phyloP scores from a whole-genome alignment of 2,888 invertebrate species.

The Sclerodermus sp. region DNA sequence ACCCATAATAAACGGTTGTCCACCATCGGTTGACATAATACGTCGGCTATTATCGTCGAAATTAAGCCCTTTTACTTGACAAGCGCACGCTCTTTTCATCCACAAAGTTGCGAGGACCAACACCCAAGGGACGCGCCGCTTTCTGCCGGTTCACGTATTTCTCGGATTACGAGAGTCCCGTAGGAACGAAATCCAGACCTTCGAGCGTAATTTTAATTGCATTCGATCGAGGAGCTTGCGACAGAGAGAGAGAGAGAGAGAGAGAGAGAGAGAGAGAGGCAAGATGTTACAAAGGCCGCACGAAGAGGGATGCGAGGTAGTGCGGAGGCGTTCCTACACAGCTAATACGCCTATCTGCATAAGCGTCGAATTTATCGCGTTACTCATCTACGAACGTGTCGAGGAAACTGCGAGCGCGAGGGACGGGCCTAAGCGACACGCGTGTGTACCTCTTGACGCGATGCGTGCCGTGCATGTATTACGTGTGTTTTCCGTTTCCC shows the following conservation, averaged over 20 bases:
- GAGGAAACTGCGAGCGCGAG: slow-evolving; percentile 3
- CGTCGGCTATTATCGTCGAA: slow-evolving; percentile 46
- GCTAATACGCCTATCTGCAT: slow-evolving; percentile 22
- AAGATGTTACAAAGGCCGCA: too few species aligned
- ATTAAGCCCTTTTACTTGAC: slow-evolving; percentile 45
- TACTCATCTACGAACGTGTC: slow-evolving; percentile 33
- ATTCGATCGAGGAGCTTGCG: too few species aligned
- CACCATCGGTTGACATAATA: slow-evolving; percentile 55
- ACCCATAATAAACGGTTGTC: slow-evolving; percentile 53
- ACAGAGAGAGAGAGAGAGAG: too few species aligned
- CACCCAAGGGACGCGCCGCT: too few species aligned
- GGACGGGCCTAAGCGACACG: slow-evolving; percentile 15
- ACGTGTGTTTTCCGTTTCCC: too few species aligned
- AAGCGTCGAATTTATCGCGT: slow-evolving; percentile 42
- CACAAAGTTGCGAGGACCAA: too few species aligned
- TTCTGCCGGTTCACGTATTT: slow-evolving; percentile 10
- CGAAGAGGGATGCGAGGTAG: too few species aligned
- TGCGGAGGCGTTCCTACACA: slow-evolving; percentile 14
- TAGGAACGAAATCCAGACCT: too few species aligned
- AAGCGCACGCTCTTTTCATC: slow-evolving; percentile 4
- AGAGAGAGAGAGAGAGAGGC: too few species aligned
- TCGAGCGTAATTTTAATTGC: too few species aligned
- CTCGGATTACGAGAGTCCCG: too few species aligned
- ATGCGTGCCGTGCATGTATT: background rate
- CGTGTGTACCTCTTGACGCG: slow-evolving; percentile 3